Conservation (phyloP, 2,888 invertebrate species). For the Ctenicera cuprea region DNA sequence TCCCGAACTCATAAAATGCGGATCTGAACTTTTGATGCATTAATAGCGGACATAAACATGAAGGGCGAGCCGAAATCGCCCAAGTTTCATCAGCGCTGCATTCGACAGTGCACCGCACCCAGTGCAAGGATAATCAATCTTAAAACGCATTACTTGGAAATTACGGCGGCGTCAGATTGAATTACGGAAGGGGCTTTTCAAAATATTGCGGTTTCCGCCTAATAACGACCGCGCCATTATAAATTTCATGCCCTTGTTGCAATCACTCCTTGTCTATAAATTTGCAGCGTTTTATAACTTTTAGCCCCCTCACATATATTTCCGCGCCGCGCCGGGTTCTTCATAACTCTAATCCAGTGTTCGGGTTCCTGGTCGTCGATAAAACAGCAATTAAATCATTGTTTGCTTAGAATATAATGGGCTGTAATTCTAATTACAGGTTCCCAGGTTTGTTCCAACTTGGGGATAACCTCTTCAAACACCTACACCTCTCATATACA, state of each 20-base stretch:
- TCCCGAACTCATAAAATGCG: conserved; percentile 46
- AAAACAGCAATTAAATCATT: conserved; percentile 33
- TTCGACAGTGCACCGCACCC: conserved; percentile 38
- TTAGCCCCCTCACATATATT: not conserved
- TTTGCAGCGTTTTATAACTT: conserved; percentile 21
- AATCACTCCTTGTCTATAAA: conserved; percentile 14
- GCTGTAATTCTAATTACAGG: conserved; percentile 18
- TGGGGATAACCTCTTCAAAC: conserved; percentile 45
- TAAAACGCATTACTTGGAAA: conserved; percentile 45
- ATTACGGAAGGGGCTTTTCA: conserved; percentile 42
- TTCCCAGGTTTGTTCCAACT: conserved; percentile 40
- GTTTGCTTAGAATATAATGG: conserved; percentile 26
- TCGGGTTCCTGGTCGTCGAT: conserved; percentile 7
- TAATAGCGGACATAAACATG: conserved; percentile 48
- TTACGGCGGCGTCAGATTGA: conserved; percentile 43
- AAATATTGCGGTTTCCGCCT: conserved; percentile 43
- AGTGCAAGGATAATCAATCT: conserved; percentile 50
- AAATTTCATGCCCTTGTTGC: conserved; percentile 41
- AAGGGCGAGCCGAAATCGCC: conserved; percentile 37
- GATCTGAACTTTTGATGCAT: conserved; percentile 50
- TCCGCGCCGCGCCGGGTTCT: not conserved
- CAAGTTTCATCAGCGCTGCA: conserved; percentile 43
- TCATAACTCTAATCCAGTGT: not conserved
- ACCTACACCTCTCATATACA: conserved; percentile 55
- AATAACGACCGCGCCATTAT: conserved; percentile 41